Evolutionary conservation across 2,888 invertebrate genomes (phyloP), one percentile per base, ranked within the genome.

Genomic region (Polia nebulosa): DNA sequence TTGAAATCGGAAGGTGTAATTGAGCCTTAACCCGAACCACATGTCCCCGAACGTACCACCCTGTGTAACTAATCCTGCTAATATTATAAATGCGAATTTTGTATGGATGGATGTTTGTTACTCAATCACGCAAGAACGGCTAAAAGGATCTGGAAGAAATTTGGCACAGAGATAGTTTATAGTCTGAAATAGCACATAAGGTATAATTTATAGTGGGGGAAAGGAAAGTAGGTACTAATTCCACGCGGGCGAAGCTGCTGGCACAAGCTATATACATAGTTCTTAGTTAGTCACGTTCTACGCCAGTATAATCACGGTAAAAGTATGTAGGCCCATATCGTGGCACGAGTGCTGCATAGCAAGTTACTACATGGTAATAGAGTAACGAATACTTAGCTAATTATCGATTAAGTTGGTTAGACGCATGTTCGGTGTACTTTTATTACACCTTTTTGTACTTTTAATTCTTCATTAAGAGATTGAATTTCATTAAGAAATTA

Each of bases 261-360:
- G n/a, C n/a, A n/a, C n/a, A n/a, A n/a, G n/a, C n/a, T n/a, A n/a
- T n/a, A n/a, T n/a, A n/a, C n/a, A n/a, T n/a, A n/a, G n/a, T n/a
- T n/a, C n/a, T n/a, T n/a, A 57, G 56, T 58, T 47, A 60, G 76
- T 74, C 84, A 83, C 82, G 76, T 76, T 56, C 45, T 52, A 73
- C 55, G 64, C 49, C 59, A 66, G 68, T 51, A 72, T 64, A 71
- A 79, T 72, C 76, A 71, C 64, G 72, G 78, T 78, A 83, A 82
- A 82, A 76, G 80, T 81, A 75, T 79, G 70, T 63, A 74, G 58
- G 65, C 51, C 39, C 57, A 64, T 64, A 75, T 36, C 62, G 41
- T 34, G 25, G 27, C 49, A 67, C 65, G 53, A 63, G 29, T 20
- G 27, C 39, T 71, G 80, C 80, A 76, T 82, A 64, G 41, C 36